Conservation (phyloP, 2,797 vertebrate genomes). For the Naso thynnoides region DNA sequence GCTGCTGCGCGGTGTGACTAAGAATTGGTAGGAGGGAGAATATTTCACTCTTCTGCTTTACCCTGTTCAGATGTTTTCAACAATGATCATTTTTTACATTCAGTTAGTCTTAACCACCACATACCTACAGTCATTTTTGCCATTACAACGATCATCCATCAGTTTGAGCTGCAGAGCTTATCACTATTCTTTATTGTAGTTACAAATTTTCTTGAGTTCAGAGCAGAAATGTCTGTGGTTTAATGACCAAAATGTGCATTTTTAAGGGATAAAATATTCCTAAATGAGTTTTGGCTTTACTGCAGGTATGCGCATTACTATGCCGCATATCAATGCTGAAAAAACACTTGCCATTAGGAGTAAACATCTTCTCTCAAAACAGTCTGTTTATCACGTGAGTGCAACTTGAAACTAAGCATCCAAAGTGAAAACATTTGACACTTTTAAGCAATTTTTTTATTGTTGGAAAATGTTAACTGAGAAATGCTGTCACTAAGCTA, state of each 20-base stretch:
- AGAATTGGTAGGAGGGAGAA: constrained; percentile 9
- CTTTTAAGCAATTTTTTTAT: constrained; percentile 22
- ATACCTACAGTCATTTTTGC: constrained; percentile 32
- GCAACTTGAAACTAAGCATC: not conserved
- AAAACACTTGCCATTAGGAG: not conserved
- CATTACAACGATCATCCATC: constrained; percentile 58
- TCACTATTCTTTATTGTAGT: constrained; percentile 16
- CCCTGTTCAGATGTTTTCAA: constrained; percentile 22
- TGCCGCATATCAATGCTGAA: not conserved
- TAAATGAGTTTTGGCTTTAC: not conserved
- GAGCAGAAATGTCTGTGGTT: not conserved
- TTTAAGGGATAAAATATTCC: not conserved
- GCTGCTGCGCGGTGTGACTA: constrained; percentile 40
- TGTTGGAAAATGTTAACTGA: not conserved
- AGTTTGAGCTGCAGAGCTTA: constrained; percentile 21
- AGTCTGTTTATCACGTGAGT: not conserved
- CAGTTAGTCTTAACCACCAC: constrained; percentile 43
- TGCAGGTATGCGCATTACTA: not conserved
- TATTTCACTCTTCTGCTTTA: not conserved
- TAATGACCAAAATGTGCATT: not conserved
- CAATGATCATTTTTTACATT: constrained; percentile 58
- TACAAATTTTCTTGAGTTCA: not conserved
- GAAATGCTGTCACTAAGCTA: constrained; percentile 27
- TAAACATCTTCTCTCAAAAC: not conserved
- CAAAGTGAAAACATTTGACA: constrained; percentile 16